Evolutionary conservation across 2,888 invertebrate species (phyloP).

Genomic region (Zygothrica quintamaculata): DNA sequence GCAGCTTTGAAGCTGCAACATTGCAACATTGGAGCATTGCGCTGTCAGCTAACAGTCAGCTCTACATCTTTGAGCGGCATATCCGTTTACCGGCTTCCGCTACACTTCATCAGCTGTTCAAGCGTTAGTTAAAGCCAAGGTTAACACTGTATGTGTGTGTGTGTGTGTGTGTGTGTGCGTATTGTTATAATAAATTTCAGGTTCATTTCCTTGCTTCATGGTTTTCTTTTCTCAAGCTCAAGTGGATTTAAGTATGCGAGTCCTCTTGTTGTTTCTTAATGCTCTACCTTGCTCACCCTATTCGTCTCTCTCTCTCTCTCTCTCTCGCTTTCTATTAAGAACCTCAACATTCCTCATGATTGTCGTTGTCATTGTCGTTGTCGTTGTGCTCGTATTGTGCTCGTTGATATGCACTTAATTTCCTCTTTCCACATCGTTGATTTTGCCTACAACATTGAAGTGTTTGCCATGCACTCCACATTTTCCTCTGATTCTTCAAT

Average conservation of each 20-base stretch:
- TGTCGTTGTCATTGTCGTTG: slow-evolving; percentile 9
- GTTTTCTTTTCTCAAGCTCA: slow-evolving; percentile 52
- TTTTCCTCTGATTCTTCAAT: slow-evolving; percentile 37
- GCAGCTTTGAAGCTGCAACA: slow-evolving; percentile 7
- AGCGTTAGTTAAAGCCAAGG: slow-evolving; percentile 8
- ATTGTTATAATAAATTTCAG: slow-evolving; percentile 74
- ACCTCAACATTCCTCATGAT: slow-evolving; percentile 15
- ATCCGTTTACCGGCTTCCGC: slow-evolving; percentile 49
- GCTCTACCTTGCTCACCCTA: slow-evolving; percentile 7
- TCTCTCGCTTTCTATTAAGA: not conserved
- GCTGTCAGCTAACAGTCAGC: not conserved
- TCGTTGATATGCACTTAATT: slow-evolving; percentile 69
- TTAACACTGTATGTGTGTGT: too few species aligned
- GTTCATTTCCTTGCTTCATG: slow-evolving; percentile 64
- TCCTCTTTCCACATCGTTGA: slow-evolving; percentile 67
- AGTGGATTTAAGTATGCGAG: slow-evolving; percentile 64
- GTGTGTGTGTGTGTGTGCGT: too few species aligned
- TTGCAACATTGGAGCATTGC: too few species aligned
- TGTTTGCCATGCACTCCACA: slow-evolving; percentile 67
- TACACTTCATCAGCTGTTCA: slow-evolving; percentile 38
- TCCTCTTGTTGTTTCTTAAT: slow-evolving; percentile 57
- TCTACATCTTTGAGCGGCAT: slow-evolving; percentile 40
- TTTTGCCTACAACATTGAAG: slow-evolving; percentile 58
- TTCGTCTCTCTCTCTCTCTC: not conserved
- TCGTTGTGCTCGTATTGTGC: too few species aligned